Base-by-base conservation (phyloP, 92 coral and sea anemone species). In the Muricea muricata region DNA sequence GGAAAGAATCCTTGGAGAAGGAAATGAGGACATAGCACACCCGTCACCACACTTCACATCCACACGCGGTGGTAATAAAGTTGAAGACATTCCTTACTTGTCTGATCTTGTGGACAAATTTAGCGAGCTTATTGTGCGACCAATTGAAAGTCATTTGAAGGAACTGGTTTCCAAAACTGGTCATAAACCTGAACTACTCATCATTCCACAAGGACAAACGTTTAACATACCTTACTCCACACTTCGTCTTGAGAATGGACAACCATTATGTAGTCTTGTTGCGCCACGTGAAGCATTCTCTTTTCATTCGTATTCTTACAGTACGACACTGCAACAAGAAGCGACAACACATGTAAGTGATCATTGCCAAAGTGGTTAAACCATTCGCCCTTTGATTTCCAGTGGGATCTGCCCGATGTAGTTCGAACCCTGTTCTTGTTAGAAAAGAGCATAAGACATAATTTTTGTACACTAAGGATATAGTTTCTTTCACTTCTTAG, bases 191-290 rank as follows among this genome's bases (percentile, higher is more conserved):
- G 11, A 58, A 37, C 42, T 78, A 3, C 17, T 78, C 30, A 56
- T 78, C 17, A 58, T 78, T 1, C 83, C 83, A 29, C 83, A 78
- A 57, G 83, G 83, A 32, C 15, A 57, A 39, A 55, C 83, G 17
- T 78, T 78, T 29, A 55, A 55, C 52, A 78, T 78, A n/a, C 83
- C 83, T 11, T 78, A 31, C 24, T 65, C 70, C 0, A 40, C 83
- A 23, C 32, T 78, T 12, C 47, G 20, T 15, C 54, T 78, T 4
- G 18, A 52, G n/a, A 31, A 78, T 23, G 83, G 71, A 3, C 7
- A 34, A 32, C 76, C 76, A 17, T 34, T 70, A 8, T 70, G 76
- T 70, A 70, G 28, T 35, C 5, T 26, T 15, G 55, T 70, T 31
- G 25, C 48, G 12, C 13, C 21, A 13, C 1, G 30, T 11, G 76